Conservation (phyloP, 2,888 invertebrate genomes). For the Ectemnius cavifrons region DNA sequence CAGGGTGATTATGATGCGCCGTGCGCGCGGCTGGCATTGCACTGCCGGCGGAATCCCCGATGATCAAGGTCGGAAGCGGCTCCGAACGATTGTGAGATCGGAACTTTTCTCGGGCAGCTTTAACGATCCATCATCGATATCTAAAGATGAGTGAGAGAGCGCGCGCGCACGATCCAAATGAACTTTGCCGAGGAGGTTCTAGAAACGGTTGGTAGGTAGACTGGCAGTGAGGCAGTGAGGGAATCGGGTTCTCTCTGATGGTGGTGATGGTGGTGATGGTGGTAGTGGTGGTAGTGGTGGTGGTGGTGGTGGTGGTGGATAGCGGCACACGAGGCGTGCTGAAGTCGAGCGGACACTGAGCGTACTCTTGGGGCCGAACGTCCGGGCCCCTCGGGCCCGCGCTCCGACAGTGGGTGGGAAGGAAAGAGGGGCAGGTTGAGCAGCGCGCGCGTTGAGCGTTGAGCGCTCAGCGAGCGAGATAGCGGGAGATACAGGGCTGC, state of each 20-base stretch:
- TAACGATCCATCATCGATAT: not conserved
- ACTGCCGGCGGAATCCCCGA: not conserved
- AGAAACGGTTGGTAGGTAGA: conserved; percentile 25
- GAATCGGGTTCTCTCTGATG: too few species aligned
- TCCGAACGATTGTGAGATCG: too few species aligned
- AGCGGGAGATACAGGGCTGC: conserved; percentile 4
- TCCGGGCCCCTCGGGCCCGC: conserved; percentile 49
- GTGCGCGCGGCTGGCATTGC: not conserved
- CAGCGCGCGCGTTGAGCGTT: conserved; percentile 21
- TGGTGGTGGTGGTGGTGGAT: conserved; percentile 28
- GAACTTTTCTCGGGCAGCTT: not conserved
- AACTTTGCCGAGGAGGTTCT: conserved; percentile 33
- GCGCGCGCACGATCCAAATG: not conserved
- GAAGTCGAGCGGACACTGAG: conserved; percentile 71
- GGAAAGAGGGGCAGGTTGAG: conserved; percentile 35
- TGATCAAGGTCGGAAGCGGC: not conserved
- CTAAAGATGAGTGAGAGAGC: not conserved
- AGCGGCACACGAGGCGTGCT: conserved; percentile 58
- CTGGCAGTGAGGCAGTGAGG: too few species aligned
- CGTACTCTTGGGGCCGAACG: conserved; percentile 39
- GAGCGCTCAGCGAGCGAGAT: conserved; percentile 10
- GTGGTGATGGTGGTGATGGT: too few species aligned
- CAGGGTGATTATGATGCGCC: not conserved
- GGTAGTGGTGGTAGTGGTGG: conserved; percentile 9
- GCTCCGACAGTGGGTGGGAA: conserved; percentile 30